These are phyloP conservation scores for Folsomia manolachei DNA, from an alignment of 2,888 invertebrate genomes.

Conservation along the genomic window DNA sequence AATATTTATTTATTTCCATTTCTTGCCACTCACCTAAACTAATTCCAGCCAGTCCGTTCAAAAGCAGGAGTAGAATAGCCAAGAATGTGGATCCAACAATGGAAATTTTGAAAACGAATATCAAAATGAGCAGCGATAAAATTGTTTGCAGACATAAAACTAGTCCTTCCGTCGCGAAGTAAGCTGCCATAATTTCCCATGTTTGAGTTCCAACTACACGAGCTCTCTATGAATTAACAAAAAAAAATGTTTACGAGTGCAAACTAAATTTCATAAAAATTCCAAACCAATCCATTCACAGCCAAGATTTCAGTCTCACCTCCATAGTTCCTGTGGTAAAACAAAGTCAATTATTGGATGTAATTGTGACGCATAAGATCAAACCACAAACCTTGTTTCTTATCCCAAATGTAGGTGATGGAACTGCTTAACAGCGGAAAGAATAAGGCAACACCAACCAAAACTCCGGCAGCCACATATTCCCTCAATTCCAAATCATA, in stretches of 20 bases:
- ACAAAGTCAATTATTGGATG: too few relatives aligned
- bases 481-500: conserved; percentile 13
- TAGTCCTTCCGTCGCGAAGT: conserved; percentile 88
- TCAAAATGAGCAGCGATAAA: conserved; percentile 84
- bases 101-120: conserved; percentile 82
- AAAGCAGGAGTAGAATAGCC: conserved; percentile 77
- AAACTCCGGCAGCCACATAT: conserved; percentile 11
- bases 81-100: conserved; percentile 80
- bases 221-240: conserved; percentile 39
- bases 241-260: too few relatives aligned
- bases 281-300: too few relatives aligned
- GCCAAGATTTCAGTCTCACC: too few relatives aligned
- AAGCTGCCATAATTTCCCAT: conserved; percentile 85
- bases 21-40: conserved; percentile 89
- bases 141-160: conserved; percentile 92
- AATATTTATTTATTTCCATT: too few relatives aligned
- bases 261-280: too few relatives aligned
- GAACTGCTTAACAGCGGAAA: conserved; percentile 67
- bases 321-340: too few relatives aligned
- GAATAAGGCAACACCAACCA: conserved; percentile 75
- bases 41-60: conserved; percentile 93
- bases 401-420: conserved; percentile 43
- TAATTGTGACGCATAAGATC: too few relatives aligned
- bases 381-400: conserved; percentile 46
- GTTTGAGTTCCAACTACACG: conserved; percentile 71